Conservation (phyloP, 2,888 invertebrate genomes). For the Ecliptopera silaceata region DNA sequence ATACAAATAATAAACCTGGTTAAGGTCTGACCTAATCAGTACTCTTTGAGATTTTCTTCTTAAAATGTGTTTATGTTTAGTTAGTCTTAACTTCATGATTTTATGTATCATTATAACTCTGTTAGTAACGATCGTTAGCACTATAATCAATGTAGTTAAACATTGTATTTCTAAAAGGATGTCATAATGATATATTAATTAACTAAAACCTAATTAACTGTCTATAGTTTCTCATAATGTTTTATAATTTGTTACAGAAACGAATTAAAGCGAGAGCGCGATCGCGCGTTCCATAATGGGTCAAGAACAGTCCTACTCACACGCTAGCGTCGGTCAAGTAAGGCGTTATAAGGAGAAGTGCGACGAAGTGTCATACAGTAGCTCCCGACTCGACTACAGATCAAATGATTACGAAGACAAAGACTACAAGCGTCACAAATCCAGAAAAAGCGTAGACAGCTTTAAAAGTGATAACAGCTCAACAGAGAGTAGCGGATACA, state of each 20-base stretch:
- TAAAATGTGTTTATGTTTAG: too few species aligned
- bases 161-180: too few species aligned
- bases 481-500: slow-evolving; percentile 75
- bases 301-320: slow-evolving; percentile 75
- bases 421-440: slow-evolving; percentile 63
- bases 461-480: slow-evolving; percentile 75
- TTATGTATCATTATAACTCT: too few species aligned
- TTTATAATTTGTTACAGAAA: slow-evolving; percentile 60
- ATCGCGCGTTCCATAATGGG: slow-evolving; percentile 68
- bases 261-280: slow-evolving; percentile 52
- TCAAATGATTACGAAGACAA: slow-evolving; percentile 54
- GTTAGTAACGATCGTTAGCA: too few species aligned
- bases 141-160: too few species aligned
- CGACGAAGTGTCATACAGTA: slow-evolving; percentile 62
- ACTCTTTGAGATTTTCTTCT: too few species aligned
- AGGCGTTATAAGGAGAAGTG: slow-evolving; percentile 65
- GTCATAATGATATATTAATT: too few species aligned
- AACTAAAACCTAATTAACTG: too few species aligned
- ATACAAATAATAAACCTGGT: too few species aligned
- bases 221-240: slow-evolving; percentile 2
- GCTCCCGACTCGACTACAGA: slow-evolving; percentile 50
- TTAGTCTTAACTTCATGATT: too few species aligned
- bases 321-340: slow-evolving; percentile 57
- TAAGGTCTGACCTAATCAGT: too few species aligned
- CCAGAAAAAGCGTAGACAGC: slow-evolving; percentile 68